Conservation (phyloP, 1,140 invertebrate species). For the Caerostris darwini region DNA sequence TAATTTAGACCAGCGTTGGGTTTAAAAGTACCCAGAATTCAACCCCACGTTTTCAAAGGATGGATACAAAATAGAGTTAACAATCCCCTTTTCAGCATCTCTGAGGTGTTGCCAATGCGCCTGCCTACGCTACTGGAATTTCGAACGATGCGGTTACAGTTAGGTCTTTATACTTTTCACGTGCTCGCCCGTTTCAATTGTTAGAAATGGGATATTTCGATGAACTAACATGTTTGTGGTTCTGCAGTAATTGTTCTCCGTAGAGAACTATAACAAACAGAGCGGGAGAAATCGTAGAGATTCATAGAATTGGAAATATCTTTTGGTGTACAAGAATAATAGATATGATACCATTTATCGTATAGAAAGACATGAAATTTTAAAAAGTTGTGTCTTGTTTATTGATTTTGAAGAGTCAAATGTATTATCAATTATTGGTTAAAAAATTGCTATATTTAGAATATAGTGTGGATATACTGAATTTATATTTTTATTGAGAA, state of each 20-base stretch:
- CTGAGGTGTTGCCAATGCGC: background rate
- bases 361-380: too few relatives aligned
- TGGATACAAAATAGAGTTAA: background rate
- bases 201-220: background rate
- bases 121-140: background rate
- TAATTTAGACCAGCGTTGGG: background rate
- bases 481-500: too few relatives aligned
- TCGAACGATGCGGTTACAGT: background rate
- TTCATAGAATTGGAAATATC: background rate
- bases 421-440: too few relatives aligned
- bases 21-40: background rate
- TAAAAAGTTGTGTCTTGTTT: too few relatives aligned
- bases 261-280: background rate
- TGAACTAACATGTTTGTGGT: background rate
- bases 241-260: background rate
- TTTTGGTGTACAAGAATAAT: too few relatives aligned
- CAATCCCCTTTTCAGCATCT: slow-evolving; percentile 13
- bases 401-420: too few relatives aligned
- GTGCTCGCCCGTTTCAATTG: background rate
- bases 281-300: background rate
- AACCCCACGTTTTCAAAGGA: background rate
- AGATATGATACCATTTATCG: too few relatives aligned
- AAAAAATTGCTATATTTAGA: too few relatives aligned
- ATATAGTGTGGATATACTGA: too few relatives aligned
- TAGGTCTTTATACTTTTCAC: background rate